A percentile compares a stretch with the other conserved stretches of the same genome.
These are phyloP conservation scores for Lophius piscatorius DNA, from an alignment of 2,113 vertebrate species.

Conservation along the genomic window DNA sequence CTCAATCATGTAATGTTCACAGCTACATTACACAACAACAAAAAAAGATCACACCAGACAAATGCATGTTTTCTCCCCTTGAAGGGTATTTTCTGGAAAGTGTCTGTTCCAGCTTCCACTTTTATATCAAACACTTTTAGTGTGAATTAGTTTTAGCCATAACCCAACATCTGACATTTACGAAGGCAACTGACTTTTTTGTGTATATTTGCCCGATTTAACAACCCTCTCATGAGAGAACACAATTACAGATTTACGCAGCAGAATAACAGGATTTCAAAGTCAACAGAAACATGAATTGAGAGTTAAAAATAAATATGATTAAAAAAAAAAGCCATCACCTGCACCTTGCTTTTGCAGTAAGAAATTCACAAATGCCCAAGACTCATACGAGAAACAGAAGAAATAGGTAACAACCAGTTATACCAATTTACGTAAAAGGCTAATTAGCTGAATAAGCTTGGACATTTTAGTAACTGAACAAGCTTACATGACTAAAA, in stretches of 20 bases:
- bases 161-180: no score
- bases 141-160: no score
- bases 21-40: slow-evolving; percentile 1
- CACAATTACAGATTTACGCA: slow-evolving; percentile 12
- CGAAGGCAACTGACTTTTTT: background rate
- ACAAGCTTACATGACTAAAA: no score
- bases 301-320: background rate
- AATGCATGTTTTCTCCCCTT: background rate
- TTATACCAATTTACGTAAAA: no score
- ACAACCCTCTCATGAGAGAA: background rate
- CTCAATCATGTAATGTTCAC: slow-evolving; percentile 20
- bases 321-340: background rate
- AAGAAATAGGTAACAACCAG: no score
- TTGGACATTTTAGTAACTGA: no score
- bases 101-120: background rate
- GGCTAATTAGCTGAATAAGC: no score
- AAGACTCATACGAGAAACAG: background rate
- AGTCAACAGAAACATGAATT: slow-evolving; percentile 15
- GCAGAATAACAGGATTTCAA: slow-evolving; percentile 4
- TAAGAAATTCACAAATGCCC: background rate
- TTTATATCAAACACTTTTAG: background rate
- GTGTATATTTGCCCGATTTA: slow-evolving; percentile 4
- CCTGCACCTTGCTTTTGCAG: background rate
- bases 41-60: background rate
- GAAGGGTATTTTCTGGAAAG: background rate